Evolutionary conservation across 1,140 invertebrate species (phyloP).

Genomic region (Probaryconus sp.): DNA sequence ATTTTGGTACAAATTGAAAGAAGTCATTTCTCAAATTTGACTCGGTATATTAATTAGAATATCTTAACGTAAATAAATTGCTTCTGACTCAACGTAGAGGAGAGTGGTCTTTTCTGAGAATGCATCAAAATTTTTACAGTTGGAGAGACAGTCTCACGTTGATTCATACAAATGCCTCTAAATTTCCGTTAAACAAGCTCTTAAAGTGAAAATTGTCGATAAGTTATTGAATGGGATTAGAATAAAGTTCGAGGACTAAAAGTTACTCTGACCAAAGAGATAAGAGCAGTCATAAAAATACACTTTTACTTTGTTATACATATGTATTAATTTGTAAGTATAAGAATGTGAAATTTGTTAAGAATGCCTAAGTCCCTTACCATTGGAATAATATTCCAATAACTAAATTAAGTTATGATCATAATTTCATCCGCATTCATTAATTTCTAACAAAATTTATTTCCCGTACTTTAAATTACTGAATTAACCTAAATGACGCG

Average conservation of each 20-base stretch:
- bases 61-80: slow-evolving; percentile 48
- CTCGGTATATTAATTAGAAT: slow-evolving; percentile 46
- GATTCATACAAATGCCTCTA: slow-evolving; percentile 15
- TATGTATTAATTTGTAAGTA: slow-evolving; percentile 35
- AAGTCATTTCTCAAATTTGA: slow-evolving; percentile 33
- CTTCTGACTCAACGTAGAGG: slow-evolving; percentile 25
- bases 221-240: slow-evolving; percentile 7
- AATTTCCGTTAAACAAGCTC: slow-evolving; percentile 31
- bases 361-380: slow-evolving; percentile 30
- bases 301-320: slow-evolving; percentile 28
- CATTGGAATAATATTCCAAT: slow-evolving; percentile 33
- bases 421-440: no score
- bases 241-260: background rate
- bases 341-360: background rate
- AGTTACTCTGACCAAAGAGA: slow-evolving; percentile 12
- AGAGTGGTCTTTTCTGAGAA: slow-evolving; percentile 39
- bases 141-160: slow-evolving; percentile 9
- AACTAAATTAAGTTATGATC: no score
- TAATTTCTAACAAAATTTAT: no score
- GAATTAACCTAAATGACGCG: no score
- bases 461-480: no score
- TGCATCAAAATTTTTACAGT: slow-evolving; percentile 33
- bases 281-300: slow-evolving; percentile 19
- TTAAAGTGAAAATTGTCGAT: slow-evolving; percentile 25
- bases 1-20: slow-evolving; percentile 31